These are phyloP conservation scores for Syngnathus acus DNA, from an alignment of 2,797 vertebrate genomes.

Conservation along the genomic window DNA sequence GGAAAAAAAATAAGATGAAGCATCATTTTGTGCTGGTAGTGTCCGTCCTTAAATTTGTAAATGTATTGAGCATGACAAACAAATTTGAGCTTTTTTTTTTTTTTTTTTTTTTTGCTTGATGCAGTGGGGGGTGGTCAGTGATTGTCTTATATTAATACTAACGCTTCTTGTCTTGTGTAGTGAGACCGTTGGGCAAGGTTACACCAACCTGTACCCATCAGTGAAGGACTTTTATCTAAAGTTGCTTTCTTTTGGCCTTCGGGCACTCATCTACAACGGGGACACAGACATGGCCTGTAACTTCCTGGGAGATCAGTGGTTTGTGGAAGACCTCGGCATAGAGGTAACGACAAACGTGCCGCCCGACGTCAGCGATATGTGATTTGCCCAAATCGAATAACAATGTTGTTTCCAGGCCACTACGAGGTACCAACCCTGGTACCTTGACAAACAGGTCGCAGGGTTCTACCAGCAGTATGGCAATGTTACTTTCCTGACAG, in stretches of 20 bases:
- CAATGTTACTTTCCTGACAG: slow-evolving; percentile 71
- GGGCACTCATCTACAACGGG: slow-evolving; percentile 72
- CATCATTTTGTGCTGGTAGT: neutral
- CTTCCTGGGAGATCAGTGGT: slow-evolving; percentile 76
- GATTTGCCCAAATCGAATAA: neutral
- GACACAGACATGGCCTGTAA: slow-evolving; percentile 79
- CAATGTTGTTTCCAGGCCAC: slow-evolving; percentile 47
- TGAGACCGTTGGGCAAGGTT: slow-evolving; percentile 44
- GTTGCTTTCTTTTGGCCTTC: slow-evolving; percentile 61
- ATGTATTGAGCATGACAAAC: no score
- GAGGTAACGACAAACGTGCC: slow-evolving; percentile 37
- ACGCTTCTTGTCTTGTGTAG: slow-evolving; percentile 27
- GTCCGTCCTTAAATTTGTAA: no score
- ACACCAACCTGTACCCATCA: slow-evolving; percentile 49
- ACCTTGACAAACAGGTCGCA: slow-evolving; percentile 62
- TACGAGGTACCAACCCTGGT: slow-evolving; percentile 57
- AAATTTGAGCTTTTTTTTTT: neutral
- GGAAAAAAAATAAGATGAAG: neutral
- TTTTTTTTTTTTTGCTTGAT: neutral
- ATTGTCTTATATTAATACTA: neutral
- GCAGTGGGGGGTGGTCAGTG: no score
- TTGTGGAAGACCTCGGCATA: slow-evolving; percentile 68
- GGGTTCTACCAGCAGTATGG: slow-evolving; percentile 72
- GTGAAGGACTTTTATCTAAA: slow-evolving; percentile 65
- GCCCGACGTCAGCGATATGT: no score